Percentiles rank a stretch among this genome's conserved stretches.
phyloP scores from a whole-genome alignment of 2,113 vertebrate species.

The Noturus placidus region DNA sequence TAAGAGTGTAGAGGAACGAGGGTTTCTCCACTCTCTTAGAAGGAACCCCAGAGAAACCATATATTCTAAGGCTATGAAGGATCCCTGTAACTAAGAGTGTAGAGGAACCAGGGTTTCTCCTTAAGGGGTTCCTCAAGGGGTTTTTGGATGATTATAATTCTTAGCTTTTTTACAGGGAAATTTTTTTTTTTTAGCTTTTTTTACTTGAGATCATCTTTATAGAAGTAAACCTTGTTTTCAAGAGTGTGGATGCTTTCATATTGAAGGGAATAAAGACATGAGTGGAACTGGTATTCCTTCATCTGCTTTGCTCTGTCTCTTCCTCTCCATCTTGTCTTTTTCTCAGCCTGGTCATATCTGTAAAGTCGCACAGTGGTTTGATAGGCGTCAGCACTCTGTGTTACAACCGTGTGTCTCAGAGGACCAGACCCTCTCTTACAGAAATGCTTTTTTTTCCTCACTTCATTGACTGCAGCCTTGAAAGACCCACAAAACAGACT shows the following conservation, averaged over 20 bases:
- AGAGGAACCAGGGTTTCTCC: neutral
- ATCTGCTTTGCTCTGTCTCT: constrained; percentile 5
- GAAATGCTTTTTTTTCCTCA: constrained; percentile 22
- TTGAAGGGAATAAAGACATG: constrained; percentile 7
- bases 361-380: constrained; percentile 19
- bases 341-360: constrained; percentile 14
- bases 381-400: constrained; percentile 41
- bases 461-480: constrained; percentile 51
- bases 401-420: constrained; percentile 10
- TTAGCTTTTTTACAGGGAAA: neutral
- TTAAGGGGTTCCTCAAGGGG: neutral
- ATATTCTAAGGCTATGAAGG: neutral
- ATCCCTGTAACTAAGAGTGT: neutral
- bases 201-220: neutral
- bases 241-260: constrained; percentile 1
- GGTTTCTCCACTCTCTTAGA: neutral
- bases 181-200: no score
- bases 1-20: no score
- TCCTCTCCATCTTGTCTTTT: neutral
- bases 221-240: neutral
- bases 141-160: neutral
- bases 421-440: constrained; percentile 15
- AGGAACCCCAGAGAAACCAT: neutral
- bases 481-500: constrained; percentile 19
- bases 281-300: neutral